Base-by-base conservation (phyloP, 2,113 vertebrate species). In the Charadrius vociferus region DNA sequence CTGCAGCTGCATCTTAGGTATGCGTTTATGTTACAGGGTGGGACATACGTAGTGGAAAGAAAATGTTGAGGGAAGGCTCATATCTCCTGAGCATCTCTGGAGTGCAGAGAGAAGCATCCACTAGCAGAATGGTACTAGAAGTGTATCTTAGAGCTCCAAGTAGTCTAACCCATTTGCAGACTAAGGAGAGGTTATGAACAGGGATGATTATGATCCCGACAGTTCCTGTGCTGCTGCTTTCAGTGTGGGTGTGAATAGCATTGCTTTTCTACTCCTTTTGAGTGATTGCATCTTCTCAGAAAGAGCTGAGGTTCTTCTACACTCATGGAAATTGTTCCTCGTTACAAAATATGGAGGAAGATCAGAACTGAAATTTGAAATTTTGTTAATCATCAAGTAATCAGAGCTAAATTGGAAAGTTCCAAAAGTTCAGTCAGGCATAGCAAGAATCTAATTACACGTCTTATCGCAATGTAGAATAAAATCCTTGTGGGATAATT, bases 361-460 rank as follows among this genome's bases (percentile, higher is more conserved):
- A 95, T 85, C 58, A 73, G 74, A 86, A 70, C 29, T 49, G 81
- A 95, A 80, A 91, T 87, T 43, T 37, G 37, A 77, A 95, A 73
- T 93, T 89, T 96, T 94, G 29, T 80, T 94, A 94, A 94, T 95
- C 53, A 85, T 87, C 67, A 47, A 36, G 53, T 90, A 95, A 95
- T 97, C 78, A 91, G 88, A 90, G 16, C 20, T 82, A 91, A 95
- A 95, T 78, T 70, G 67, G 21, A 90, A 82, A 80, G 83, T 65
- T 93, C 53, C 36, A 21, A 14, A 87, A 86, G 50, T 24, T 52
- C 58, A 88, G 79, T 77, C 90, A 83, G 63, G 71, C 47, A 0
- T 89, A 80, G 74, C 74, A 62, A 82, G 70, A 91, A 91, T 80
- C 73, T 90, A 94, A 93, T 96, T 87, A 59, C 50, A 23, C 1